Percentiles rank a stretch among this genome's conserved stretches.
These are phyloP conservation scores for Caenorhabditis drosophilae DNA, from an alignment of 2,888 invertebrate species.

Conservation along the genomic window DNA sequence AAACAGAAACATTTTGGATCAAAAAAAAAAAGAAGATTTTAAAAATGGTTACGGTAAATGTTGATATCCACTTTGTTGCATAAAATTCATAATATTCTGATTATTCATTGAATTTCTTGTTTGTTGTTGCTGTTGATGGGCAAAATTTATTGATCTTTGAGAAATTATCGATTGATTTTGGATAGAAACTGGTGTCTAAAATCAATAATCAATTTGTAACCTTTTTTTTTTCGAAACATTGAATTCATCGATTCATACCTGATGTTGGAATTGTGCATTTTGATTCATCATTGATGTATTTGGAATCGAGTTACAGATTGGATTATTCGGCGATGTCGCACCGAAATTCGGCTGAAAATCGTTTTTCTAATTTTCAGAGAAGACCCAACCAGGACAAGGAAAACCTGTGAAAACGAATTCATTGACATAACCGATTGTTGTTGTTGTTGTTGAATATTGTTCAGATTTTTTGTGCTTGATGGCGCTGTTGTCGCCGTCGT, in stretches of 20 bases:
- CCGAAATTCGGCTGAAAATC: background rate
- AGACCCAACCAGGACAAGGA: background rate
- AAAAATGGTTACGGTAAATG: background rate
- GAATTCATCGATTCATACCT: background rate
- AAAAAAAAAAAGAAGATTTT: background rate
- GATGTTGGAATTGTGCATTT: background rate
- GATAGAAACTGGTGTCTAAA: background rate
- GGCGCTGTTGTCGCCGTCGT: background rate
- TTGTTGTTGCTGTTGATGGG: constrained; percentile 5
- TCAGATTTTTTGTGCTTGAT: too few species aligned
- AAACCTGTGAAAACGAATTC: background rate
- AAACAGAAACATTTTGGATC: background rate
- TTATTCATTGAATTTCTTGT: background rate
- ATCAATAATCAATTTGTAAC: too few species aligned
- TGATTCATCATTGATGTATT: background rate
- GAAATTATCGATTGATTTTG: background rate
- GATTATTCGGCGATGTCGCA: background rate
- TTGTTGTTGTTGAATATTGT: too few species aligned
- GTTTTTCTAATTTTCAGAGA: too few species aligned
- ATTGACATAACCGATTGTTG: too few species aligned
- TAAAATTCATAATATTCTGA: background rate
- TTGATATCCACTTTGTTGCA: background rate
- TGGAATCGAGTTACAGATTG: too few species aligned
- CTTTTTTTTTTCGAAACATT: too few species aligned
- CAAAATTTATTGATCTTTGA: background rate